Percentiles rank a stretch among this genome's conserved stretches.
Evolutionary conservation across 1,140 invertebrate species (phyloP).

Genomic region (Bombus sibiricus): DNA sequence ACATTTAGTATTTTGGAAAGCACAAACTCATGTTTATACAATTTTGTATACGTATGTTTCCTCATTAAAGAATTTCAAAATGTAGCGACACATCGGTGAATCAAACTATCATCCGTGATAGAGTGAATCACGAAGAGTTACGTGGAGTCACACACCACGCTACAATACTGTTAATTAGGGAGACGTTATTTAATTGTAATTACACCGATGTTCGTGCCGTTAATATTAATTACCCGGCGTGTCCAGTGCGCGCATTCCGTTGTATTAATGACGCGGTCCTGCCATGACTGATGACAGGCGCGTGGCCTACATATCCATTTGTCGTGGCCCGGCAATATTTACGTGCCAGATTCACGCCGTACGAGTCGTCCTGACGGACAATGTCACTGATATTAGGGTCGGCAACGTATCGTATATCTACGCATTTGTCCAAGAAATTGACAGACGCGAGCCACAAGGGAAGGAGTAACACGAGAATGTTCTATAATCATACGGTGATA

Average conservation of each 20-base stretch:
- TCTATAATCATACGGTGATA: too few relatives aligned
- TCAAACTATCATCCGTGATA: neutral
- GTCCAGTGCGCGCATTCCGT: constrained; percentile 63
- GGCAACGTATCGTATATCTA: constrained; percentile 8
- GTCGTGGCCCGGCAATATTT: constrained; percentile 63
- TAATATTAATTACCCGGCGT: constrained; percentile 75
- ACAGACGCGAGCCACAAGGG: neutral
- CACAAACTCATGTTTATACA: too few relatives aligned
- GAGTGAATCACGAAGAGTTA: neutral
- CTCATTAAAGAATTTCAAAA: neutral
- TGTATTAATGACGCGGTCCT: constrained; percentile 64
- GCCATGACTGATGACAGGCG: constrained; percentile 59
- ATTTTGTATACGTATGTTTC: neutral
- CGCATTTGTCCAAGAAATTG: constrained; percentile 47
- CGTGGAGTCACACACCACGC: constrained; percentile 52
- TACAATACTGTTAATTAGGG: constrained; percentile 76
- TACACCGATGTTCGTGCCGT: constrained; percentile 69
- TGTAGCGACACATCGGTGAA: too few relatives aligned
- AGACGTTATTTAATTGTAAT: constrained; percentile 76
- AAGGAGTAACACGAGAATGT: too few relatives aligned
- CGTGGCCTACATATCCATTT: constrained; percentile 61
- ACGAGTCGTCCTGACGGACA: constrained; percentile 6
- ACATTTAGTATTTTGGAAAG: neutral
- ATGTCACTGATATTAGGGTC: constrained; percentile 46
- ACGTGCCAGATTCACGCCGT: constrained; percentile 50